phyloP scores from a whole-genome alignment of 2,113 vertebrate species.

The Phaethon lepturus region DNA sequence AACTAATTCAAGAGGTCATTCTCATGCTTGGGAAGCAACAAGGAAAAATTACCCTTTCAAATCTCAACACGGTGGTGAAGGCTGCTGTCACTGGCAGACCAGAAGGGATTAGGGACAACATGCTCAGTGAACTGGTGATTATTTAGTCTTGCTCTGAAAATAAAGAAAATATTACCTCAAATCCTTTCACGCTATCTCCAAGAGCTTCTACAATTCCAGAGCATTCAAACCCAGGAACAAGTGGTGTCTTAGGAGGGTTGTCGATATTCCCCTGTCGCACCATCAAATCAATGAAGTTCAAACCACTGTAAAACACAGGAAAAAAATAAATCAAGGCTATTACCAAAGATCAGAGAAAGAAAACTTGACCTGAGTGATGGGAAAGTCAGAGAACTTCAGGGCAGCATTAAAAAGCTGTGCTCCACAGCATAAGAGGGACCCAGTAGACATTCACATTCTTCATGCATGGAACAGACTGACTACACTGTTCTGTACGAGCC shows the following conservation, averaged over 20 bases:
- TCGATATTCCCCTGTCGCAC: constrained; percentile 97
- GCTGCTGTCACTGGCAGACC: neutral
- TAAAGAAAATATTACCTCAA: constrained; percentile 83
- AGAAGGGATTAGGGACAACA: neutral
- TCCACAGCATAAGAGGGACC: neutral
- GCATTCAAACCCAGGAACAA: constrained; percentile 96
- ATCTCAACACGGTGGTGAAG: neutral
- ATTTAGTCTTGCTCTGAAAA: neutral
- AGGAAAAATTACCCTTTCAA: neutral
- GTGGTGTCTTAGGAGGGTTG: constrained; percentile 93
- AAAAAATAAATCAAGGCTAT: neutral
- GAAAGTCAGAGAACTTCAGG: neutral
- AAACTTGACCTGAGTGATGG: neutral
- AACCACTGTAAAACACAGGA: constrained; percentile 80
- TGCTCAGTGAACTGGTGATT: neutral
- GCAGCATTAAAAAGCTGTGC: neutral
- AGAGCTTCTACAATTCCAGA: constrained; percentile 95
- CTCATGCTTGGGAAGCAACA: neutral
- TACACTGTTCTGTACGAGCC: neutral
- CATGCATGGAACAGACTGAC: rapidly evolving
- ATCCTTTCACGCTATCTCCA: constrained; percentile 89
- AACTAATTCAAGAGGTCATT: neutral
- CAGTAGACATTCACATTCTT: neutral
- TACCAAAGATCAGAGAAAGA: neutral
- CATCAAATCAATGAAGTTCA: constrained; percentile 98